Percentiles rank a stretch among this genome's conserved stretches.
Evolutionary conservation across 2,888 invertebrate genomes (phyloP).

Genomic region (Tiliacea aurago): DNA sequence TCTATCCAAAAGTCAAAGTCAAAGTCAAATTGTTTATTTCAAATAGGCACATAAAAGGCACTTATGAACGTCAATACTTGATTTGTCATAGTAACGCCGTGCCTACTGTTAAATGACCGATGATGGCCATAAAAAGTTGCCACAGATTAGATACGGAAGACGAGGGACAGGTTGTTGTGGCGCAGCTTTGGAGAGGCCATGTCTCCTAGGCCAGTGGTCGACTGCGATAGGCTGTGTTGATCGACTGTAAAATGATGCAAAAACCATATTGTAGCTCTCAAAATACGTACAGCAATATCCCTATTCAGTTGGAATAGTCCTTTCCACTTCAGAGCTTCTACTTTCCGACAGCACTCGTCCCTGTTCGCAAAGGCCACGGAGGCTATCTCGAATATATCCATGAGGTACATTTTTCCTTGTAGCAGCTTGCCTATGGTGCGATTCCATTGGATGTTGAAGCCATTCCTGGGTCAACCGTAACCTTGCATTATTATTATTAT

Average conservation of each 20-base stretch:
- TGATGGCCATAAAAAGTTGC: too few relatives aligned
- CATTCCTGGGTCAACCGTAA: constrained; percentile 86
- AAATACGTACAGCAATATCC: constrained; percentile 81
- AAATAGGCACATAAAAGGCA: too few relatives aligned
- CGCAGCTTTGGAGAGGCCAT: neutral
- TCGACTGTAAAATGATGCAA: neutral
- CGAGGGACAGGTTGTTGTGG: neutral
- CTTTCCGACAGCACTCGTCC: constrained; percentile 94
- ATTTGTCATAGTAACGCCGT: too few relatives aligned
- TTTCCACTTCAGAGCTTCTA: constrained; percentile 94
- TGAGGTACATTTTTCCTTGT: constrained; percentile 94
- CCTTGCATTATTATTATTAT: neutral
- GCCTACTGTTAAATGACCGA: too few relatives aligned
- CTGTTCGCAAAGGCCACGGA: constrained; percentile 96
- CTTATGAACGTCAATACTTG: too few relatives aligned
- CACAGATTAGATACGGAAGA: neutral
- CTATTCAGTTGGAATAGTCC: constrained; percentile 93
- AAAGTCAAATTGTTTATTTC: too few relatives aligned
- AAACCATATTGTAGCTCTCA: neutral
- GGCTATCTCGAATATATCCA: constrained; percentile 96
- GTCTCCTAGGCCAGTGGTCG: neutral
- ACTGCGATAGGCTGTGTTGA: neutral
- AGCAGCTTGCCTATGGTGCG: constrained; percentile 94
- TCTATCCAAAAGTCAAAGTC: too few relatives aligned
- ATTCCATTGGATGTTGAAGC: constrained; percentile 95